Evolutionary conservation across 1,140 invertebrate species (phyloP), one percentile per base, ranked within the genome.

Genomic region (Hirudo medicinalis): DNA sequence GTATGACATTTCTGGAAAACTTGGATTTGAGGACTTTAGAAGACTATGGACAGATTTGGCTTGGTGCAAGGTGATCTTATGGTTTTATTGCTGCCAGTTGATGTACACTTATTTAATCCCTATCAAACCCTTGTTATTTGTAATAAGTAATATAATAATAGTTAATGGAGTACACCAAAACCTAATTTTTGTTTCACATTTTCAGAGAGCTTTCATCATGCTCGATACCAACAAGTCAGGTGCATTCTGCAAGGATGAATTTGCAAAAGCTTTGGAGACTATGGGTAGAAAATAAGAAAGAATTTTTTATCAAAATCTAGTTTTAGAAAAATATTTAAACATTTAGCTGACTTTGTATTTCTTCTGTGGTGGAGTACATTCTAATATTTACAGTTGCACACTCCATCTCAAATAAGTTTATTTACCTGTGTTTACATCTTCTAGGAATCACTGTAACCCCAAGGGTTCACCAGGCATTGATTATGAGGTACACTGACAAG

Each of bases 21-120:
- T 97, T 53, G 92, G 92, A 29, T 91, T 92, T 76, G 91, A 94
- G 70, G 94, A 97, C 82, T 97, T 97, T 78, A 90, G 90, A 78
- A 82, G 85, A 0, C 80, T 97, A 8, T 95, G 94, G 88, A 86
- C 85, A 29, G 89, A 92, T 77, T 87, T 97, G 73, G 86, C 88
- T 75, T 88, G 89, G 69, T 97, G 93, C 92, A 92, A 92, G 86
- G 91, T 92, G 57, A 32, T 60, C 55, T n/a, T 22, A 15, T n/a
- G 20, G 0, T 11, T 19, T 11, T 13, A 25, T 63, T 5, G 19
- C 17, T 63, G 11, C 11, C 17, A 11, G 11, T 22, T 63, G 8
- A 49, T 49, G 43, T 11, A 13, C 43, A 15, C 11, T 49, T 49
- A 49, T 49, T 15, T 49, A 49, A 49, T 49, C 11, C 43, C 11